Evolutionary conservation across 2,113 vertebrate genomes (phyloP).

Genomic region (Corapipo altera): DNA sequence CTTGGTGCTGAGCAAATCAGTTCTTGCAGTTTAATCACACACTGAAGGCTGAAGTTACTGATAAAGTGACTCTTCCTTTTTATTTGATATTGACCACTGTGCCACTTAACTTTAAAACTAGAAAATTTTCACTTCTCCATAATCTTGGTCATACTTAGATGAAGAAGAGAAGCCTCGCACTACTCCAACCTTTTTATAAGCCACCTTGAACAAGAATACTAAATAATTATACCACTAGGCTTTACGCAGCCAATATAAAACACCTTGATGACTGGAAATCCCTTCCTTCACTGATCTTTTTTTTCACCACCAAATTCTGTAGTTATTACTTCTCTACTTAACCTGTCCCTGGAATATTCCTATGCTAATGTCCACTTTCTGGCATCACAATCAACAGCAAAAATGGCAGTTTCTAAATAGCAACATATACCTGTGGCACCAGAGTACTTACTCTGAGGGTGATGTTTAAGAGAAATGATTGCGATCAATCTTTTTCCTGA

Average conservation of each 20-base stretch:
- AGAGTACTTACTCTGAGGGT: not conserved
- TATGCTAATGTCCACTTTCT: not conserved
- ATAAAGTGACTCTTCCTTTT: not conserved
- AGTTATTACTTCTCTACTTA: not conserved
- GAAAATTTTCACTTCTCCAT: not conserved
- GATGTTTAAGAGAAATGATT: not conserved
- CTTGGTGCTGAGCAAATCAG: not conserved
- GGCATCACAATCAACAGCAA: not conserved
- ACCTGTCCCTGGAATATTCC: not conserved
- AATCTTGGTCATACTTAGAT: not conserved
- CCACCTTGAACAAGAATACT: not conserved
- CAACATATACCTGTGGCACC: not conserved
- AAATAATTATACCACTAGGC: not conserved
- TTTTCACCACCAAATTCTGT: not conserved
- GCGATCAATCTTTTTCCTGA: not conserved
- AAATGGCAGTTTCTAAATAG: not conserved
- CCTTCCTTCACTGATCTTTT: not conserved
- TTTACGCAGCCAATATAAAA: not conserved
- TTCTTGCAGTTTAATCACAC: not conserved
- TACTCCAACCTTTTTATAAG: not conserved
- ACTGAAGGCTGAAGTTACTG: not conserved
- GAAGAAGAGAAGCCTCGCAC: not conserved
- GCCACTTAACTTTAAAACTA: not conserved
- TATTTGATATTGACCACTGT: not conserved
- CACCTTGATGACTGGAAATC: not conserved